A percentile compares a stretch with the other conserved stretches of the same genome.
These are phyloP conservation scores for Epirrhoe tristata DNA, from an alignment of 2,888 invertebrate genomes.

Conservation along the genomic window DNA sequence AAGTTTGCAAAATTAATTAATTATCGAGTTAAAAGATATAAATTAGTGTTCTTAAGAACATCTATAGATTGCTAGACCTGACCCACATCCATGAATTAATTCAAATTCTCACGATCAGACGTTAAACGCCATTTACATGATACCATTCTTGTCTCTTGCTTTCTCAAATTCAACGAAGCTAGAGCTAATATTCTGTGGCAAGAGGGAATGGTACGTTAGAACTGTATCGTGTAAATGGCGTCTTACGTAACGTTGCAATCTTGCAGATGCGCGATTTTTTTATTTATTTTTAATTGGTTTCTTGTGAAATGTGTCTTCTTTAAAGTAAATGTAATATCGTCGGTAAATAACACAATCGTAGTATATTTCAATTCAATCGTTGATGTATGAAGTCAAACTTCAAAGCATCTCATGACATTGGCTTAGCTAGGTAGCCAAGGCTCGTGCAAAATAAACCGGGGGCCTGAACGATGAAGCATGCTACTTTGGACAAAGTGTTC, in stretches of 20 bases:
- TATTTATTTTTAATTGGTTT: constrained; percentile 15
- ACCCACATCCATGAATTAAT: constrained; percentile 27
- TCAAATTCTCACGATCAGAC: constrained; percentile 25
- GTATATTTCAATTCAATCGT: too few species aligned
- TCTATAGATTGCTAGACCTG: constrained; percentile 18
- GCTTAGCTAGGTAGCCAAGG: too few species aligned
- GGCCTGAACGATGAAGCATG: too few species aligned
- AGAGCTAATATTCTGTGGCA: too few species aligned
- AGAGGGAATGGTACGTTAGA: too few species aligned
- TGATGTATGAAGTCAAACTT: too few species aligned
- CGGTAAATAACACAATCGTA: too few species aligned
- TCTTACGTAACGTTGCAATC: constrained; percentile 24
- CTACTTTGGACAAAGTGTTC: too few species aligned
- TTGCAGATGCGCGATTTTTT: constrained; percentile 20
- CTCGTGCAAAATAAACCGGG: too few species aligned
- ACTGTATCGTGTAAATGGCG: neutral
- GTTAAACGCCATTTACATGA: neutral
- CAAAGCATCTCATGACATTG: too few species aligned
- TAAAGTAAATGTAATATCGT: neutral
- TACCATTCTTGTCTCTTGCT: too few species aligned
- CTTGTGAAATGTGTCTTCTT: neutral
- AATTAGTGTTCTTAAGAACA: constrained; percentile 19
- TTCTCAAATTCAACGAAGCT: too few species aligned
- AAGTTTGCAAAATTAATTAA: neutral
- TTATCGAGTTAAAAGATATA: constrained; percentile 17